phyloP scores from a whole-genome alignment of 2,888 invertebrate genomes.

The Lycaena phlaeas region DNA sequence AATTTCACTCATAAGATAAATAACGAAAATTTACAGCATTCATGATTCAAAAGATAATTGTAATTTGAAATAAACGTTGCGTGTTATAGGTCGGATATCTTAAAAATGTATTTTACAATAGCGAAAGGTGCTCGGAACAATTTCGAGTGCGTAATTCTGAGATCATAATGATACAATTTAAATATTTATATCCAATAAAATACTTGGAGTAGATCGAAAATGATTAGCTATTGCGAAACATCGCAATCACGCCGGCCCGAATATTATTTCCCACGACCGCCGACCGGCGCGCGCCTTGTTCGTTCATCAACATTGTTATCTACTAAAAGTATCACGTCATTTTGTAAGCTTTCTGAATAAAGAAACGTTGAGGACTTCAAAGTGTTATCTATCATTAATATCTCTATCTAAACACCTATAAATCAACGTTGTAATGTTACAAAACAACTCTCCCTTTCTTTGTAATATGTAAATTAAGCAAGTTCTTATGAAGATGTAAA shows the following conservation, averaged over 20 bases:
- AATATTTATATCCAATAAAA: slow-evolving; percentile 15
- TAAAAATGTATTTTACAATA: slow-evolving; percentile 4
- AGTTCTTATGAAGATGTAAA: slow-evolving; percentile 16
- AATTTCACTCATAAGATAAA: slow-evolving; percentile 1
- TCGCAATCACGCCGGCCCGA: slow-evolving; percentile 41
- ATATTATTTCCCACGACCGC: slow-evolving; percentile 64
- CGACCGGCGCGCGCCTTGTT: slow-evolving; percentile 40
- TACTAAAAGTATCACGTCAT: slow-evolving; percentile 72
- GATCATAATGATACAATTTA: slow-evolving; percentile 14
- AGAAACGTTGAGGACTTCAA: slow-evolving; percentile 43
- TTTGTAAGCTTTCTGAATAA: slow-evolving; percentile 69
- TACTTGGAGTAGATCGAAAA: slow-evolving; percentile 27
- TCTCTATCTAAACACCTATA: slow-evolving; percentile 58
- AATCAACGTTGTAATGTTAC: slow-evolving; percentile 58
- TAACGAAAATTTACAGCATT: neutral
- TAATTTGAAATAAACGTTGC: slow-evolving; percentile 6
- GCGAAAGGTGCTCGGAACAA: slow-evolving; percentile 5
- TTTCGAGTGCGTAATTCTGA: slow-evolving; percentile 4
- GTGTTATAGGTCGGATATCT: neutral
- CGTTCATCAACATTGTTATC: slow-evolving; percentile 70
- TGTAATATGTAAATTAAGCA: slow-evolving; percentile 26
- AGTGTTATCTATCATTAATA: slow-evolving; percentile 36
- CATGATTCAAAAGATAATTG: slow-evolving; percentile 8
- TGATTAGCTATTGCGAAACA: slow-evolving; percentile 57
- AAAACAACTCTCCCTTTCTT: slow-evolving; percentile 37